A percentile compares a stretch with the other conserved stretches of the same genome.
Conservation (phyloP, 2,888 invertebrate species). For the Sylvicola cinctus region DNA sequence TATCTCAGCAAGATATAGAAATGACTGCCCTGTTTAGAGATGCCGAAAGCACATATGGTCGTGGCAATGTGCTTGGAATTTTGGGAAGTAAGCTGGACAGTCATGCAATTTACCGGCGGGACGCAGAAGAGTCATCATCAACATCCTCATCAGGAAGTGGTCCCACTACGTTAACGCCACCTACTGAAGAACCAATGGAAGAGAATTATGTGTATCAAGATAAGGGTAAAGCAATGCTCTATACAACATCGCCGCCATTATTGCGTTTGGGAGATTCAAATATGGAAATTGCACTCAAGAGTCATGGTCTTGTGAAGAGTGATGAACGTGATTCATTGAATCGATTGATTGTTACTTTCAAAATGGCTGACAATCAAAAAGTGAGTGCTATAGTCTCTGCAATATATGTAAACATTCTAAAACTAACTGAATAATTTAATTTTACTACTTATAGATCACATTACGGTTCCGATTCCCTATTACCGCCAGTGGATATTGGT, state of each 20-base stretch:
- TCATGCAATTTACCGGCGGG: constrained; percentile 19
- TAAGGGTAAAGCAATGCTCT: constrained; percentile 32
- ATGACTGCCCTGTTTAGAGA: constrained; percentile 35
- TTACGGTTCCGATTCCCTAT: constrained; percentile 35
- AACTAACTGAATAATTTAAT: background rate
- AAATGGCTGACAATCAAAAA: no score
- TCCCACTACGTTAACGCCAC: constrained; percentile 20
- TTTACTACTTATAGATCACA: constrained; percentile 26
- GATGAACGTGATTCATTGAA: constrained; percentile 18
- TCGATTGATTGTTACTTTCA: constrained; percentile 17
- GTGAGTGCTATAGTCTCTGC: no score
- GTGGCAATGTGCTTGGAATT: constrained; percentile 34
- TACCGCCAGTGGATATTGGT: constrained; percentile 31
- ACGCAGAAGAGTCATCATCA: constrained; percentile 7
- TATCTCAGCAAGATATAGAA: constrained; percentile 36
- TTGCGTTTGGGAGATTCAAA: constrained; percentile 23
- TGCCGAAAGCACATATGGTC: constrained; percentile 33
- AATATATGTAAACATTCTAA: background rate
- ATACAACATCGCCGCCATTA: constrained; percentile 30
- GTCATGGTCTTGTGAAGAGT: constrained; percentile 18
- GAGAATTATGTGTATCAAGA: constrained; percentile 31
- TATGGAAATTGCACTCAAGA: constrained; percentile 25
- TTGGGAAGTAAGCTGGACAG: constrained; percentile 27
- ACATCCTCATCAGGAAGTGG: constrained; percentile 19
- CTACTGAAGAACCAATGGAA: constrained; percentile 18